Base-by-base conservation (phyloP, 2,113 vertebrate species). In the Neotoma lepida region DNA sequence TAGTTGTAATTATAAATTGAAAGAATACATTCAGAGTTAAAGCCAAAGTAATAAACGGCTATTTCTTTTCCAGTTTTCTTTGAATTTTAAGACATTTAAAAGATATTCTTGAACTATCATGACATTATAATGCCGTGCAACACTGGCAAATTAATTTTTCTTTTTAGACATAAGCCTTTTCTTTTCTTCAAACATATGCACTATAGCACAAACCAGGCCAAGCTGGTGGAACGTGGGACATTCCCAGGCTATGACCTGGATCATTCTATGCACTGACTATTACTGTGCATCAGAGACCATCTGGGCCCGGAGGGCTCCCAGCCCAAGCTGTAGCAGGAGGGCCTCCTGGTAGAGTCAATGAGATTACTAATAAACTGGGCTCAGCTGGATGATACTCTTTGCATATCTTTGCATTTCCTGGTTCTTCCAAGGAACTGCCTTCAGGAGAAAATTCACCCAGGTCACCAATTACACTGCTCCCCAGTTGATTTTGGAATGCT, bases 391-490 rank as follows among this genome's bases (percentile, higher is more conserved):
- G 77, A 82, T 71, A 64, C 78, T 51, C 91, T 92, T 89, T 95
- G 94, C 95, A 92, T 95, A 95, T 90, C 94, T 96, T 93, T 97
- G 80, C 90, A 96, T 96, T 94, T 96, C 85, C 66, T 95, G 71
- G 24, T 87, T 93, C 81, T 96, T 92, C 68, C 61, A 90, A 76
- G 91, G 81, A 96, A 90, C 54, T 88, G 91, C 93, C 92, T 96
- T 17, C 30, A 95, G 89, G 89, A 96, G 80, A 87, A 96, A 97
- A 95, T 84, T 92, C 68, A 84, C 56, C 68, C 80, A 91, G 85
- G 61, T 97, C 76, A 96, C 95, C 94, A 92, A 91, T 97, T 93
- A 94, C 24, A n/a, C 7, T 64, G 51, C 81, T 96, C 61, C 93
- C 64, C 39, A 46, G 87, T 58, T 90, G 51, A 51, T 86, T 89